Base-by-base conservation (phyloP, 2,113 vertebrate genomes). In the Xiphophorus maculatus region DNA sequence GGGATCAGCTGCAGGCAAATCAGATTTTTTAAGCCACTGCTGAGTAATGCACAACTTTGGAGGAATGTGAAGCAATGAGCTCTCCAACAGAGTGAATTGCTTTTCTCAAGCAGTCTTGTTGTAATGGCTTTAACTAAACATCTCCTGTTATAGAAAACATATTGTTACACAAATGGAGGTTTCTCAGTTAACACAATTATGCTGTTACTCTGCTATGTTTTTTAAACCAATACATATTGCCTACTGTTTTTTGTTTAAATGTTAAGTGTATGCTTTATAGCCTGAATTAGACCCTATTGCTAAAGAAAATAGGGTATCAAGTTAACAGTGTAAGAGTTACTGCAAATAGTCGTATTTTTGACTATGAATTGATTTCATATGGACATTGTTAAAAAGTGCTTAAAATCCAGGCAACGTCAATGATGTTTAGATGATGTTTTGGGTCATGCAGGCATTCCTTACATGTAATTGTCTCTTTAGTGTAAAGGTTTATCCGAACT, bases 1-100 rank as follows among this genome's bases (percentile, higher is more conserved):
- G 87, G 88, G 71, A 89, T 84, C 82, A 75, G 81, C 91, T 90
- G 83, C 69, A 80, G 85, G 78, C 74, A 76, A 85, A 89, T 91
- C 79, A 72, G 82, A 83, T 85, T 79, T 87, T 65, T 77, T 80
- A 76, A 84, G 74, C 83, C 82, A 40, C 71, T 72, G 76, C 79
- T 85, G 76, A 82, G 84, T 75, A 88, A 77, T 72, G 22, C 66
- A 63, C 70, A 78, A 70, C 69, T 86, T 73, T 62, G 66, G 66
- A 84, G 77, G 82, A 88, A 87, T 83, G 68, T 80, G 61, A 82
- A 87, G 85, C 82, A 86, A 74, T 66, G 64, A 68, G 79, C 68
- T 85, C 74, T 82, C 81, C 87, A 79, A 61, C 86, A 58, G 81
- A 86, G 83, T 76, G 42, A 84, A 84, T 82, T 60, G 64, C 44